Base-by-base conservation (phyloP, 2,113 vertebrate species). In the Nanorana parkeri region DNA sequence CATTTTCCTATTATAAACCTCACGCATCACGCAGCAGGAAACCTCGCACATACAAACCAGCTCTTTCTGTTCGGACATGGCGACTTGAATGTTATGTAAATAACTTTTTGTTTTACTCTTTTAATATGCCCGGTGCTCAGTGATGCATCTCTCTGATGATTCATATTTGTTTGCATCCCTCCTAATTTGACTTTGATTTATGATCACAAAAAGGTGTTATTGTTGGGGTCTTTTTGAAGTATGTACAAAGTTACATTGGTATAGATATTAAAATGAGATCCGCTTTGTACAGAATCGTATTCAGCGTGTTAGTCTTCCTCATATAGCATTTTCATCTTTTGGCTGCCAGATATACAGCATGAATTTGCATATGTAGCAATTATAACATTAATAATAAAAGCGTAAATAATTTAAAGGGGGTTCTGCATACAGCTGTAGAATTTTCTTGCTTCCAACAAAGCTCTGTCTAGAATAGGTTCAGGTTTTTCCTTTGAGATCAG, bases 121-220 rank as follows among this genome's bases (percentile, higher is more conserved):
- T 74, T 28, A 32, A 21, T 52, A 80, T 80, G 54, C 26, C 28
- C 54, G 2, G 26, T 20, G 28, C 19, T 41, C 17, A 69, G 54
- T 80, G 77, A 68, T 68, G 51, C 24, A 3, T 26, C 21, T 16
- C n/a, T 68, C 20, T 77, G 10, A 66, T 56, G 21, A 11, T 51
- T 77, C 23, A 23, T 32, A 8, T 26, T 77, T 67, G n/a, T 78
- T 41, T 58, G 65, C 58, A 32, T 54, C 54, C 20, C 24, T 17
- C n/a, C 5, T 68, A 21, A 19, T 26, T 17, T 28, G 16, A 8
- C 76, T 78, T 78, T 78, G 77, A 78, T 78, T 36, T 17, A 4
- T 20, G 77, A 78, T 78, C 76, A 78, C 26, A 78, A 51, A 24
- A 32, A 17, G 16, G 7, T 55, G 28, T 58, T 77, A 54, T 69